Percentiles rank a stretch among this genome's conserved stretches.
These are phyloP conservation scores for Lophochroa leadbeateri DNA, from an alignment of 2,113 vertebrate genomes.

Conservation along the genomic window DNA sequence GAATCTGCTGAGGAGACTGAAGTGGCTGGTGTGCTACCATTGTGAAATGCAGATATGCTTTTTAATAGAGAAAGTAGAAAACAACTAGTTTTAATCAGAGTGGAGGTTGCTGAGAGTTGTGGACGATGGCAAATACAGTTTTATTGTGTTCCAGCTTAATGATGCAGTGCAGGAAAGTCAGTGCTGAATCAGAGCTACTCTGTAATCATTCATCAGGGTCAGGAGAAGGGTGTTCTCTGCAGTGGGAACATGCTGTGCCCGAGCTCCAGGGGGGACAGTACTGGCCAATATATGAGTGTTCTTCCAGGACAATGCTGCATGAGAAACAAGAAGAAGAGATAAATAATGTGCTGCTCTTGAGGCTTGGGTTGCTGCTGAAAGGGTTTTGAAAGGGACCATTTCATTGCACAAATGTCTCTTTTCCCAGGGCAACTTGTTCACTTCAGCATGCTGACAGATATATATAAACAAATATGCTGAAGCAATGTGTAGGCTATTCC, in stretches of 20 bases:
- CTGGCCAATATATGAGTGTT: not conserved
- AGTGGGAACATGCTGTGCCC: not conserved
- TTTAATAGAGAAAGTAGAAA: not conserved
- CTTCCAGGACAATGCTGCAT: not conserved
- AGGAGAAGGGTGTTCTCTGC: not conserved
- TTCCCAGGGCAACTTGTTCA: not conserved
- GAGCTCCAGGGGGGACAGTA: not conserved
- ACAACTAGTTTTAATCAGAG: not conserved
- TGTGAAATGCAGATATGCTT: not conserved
- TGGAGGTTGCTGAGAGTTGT: not conserved
- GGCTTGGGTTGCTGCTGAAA: not conserved
- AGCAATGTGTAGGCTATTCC: not conserved
- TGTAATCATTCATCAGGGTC: not conserved
- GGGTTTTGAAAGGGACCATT: not conserved
- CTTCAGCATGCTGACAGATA: not conserved
- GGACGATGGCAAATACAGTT: not conserved
- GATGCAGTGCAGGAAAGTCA: not conserved
- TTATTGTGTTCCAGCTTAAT: not conserved
- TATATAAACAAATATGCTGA: not conserved
- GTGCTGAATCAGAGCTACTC: constrained; percentile 18
- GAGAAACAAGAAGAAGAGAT: not conserved
- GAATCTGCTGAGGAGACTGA: not conserved
- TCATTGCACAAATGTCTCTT: not conserved
- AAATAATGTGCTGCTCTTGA: not conserved
- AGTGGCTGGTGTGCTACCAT: not conserved